Base-by-base conservation (phyloP, 37 sponge, comb jelly and placozoan species). In the Cladorhizidae sp. region DNA sequence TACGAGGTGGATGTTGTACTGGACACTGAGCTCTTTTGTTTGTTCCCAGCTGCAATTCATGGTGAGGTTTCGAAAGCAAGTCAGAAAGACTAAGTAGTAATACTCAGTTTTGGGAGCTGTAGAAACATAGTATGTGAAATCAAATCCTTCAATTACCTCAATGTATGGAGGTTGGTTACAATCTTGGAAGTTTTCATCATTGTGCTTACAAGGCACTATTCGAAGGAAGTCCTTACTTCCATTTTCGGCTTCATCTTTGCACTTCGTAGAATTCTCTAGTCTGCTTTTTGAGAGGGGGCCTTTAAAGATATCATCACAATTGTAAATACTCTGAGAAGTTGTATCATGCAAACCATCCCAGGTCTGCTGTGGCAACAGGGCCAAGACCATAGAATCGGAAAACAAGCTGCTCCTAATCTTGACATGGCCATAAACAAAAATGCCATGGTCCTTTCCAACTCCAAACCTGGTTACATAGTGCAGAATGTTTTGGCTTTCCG, bases 1-100 rank as follows among this genome's bases (percentile, higher is more conserved):
- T n/a, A 88, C 92, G 39, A 92, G 52, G 35, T 50, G 67, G 11
- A 90, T 38, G 38, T 81, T 64, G 51, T 86, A 90, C 0, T 50
- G 18, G n/a, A 86, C 25, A 40, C 0, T 21, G 51, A 71, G 36
- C 29, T 40, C 32, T 2, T 75, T 33, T 1, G 80, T 49, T 18
- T 0, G 0, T 1, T 2, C 56, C 87, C 88, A 86, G 45, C 70
- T 31, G 40, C 83, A 82, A 7, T 15, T 31, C 2, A 25, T 15
- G 39, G 36, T 15, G 36, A 14, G 8, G 55, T 39, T 67, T 26
- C 40, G 35, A 17, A 23, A 35, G 26, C 90, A 90, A 20, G 58
- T 61, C 1, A 85, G 20, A 20, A 80, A 12, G 20, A 80, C 29
- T 0, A 73, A 31, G 72, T 76, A 90, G 55, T 80, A 90, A 43